phyloP scores from a whole-genome alignment of 2,888 invertebrate genomes.

The Stenodera caucasica region DNA sequence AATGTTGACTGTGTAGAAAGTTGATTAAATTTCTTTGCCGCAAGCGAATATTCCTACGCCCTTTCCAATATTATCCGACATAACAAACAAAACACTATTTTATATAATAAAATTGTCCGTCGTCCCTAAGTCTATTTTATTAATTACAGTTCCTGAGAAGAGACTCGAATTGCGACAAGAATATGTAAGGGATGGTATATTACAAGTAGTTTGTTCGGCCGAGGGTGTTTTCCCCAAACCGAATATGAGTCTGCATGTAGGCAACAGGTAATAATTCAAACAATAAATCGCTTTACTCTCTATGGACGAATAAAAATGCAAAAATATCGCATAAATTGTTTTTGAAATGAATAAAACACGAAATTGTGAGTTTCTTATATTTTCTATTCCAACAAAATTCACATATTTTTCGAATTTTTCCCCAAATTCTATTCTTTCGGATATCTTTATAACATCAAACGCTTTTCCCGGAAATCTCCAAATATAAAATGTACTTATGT shows the following conservation, averaged over 20 bases:
- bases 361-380: too few relatives aligned
- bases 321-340: too few relatives aligned
- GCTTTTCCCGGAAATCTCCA: neutral
- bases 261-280: constrained; percentile 42
- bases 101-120: neutral
- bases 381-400: too few relatives aligned
- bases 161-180: constrained; percentile 60
- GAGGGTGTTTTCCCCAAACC: constrained; percentile 65
- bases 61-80: neutral
- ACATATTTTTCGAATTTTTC: too few relatives aligned
- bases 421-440: neutral
- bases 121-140: constrained; percentile 18
- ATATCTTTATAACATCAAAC: neutral
- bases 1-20: neutral
- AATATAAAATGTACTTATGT: neutral
- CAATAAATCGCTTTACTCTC: neutral
- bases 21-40: constrained; percentile 12
- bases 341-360: too few relatives aligned
- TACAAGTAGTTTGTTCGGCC: constrained; percentile 62
- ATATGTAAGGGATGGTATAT: constrained; percentile 59
- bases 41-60: constrained; percentile 3
- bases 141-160: constrained; percentile 59
- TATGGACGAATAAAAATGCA: neutral
- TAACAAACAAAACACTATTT: neutral
- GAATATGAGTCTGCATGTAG: constrained; percentile 57